Evolutionary conservation across 2,888 invertebrate genomes (phyloP).

Genomic region (Eustalomyia histrio): DNA sequence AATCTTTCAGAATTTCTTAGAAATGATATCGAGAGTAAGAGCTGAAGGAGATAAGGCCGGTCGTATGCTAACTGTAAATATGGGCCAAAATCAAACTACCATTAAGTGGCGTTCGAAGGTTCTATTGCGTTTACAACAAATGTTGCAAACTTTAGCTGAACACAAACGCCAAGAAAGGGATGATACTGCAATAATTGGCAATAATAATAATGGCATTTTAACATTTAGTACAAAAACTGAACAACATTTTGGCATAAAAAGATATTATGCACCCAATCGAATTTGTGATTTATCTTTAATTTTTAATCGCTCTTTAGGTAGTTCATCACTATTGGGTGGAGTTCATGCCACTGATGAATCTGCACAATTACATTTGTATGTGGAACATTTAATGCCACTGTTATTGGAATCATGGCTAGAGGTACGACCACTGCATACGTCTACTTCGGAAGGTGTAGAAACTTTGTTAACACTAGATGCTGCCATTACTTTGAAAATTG

Average conservation of each 20-base stretch:
- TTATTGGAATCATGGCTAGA: constrained; percentile 92
- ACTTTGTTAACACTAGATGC: constrained; percentile 82
- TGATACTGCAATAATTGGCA: background rate
- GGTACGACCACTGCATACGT: constrained; percentile 81
- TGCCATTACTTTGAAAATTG: constrained; percentile 83
- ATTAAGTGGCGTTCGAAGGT: constrained; percentile 90
- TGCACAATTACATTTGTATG: constrained; percentile 82
- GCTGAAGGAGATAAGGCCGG: constrained; percentile 84
- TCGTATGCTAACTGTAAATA: constrained; percentile 85
- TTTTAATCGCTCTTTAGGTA: constrained; percentile 79
- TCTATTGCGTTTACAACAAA: constrained; percentile 84
- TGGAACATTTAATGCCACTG: constrained; percentile 86
- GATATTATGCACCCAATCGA: constrained; percentile 68
- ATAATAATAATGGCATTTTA: constrained; percentile 3
- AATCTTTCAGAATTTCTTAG: constrained; percentile 89
- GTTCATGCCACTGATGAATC: constrained; percentile 30
- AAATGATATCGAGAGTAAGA: constrained; percentile 89
- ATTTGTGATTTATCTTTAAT: constrained; percentile 80
- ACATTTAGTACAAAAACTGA: constrained; percentile 40
- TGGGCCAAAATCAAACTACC: constrained; percentile 86
- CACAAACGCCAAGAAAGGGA: constrained; percentile 53
- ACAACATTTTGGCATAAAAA: constrained; percentile 66
- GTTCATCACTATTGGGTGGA: constrained; percentile 56
- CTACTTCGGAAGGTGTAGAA: constrained; percentile 68
- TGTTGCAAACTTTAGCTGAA: constrained; percentile 79